Percentiles rank a stretch among this genome's conserved stretches.
Conservation (phyloP, 2,888 invertebrate species). For the Tenthredo livida region DNA sequence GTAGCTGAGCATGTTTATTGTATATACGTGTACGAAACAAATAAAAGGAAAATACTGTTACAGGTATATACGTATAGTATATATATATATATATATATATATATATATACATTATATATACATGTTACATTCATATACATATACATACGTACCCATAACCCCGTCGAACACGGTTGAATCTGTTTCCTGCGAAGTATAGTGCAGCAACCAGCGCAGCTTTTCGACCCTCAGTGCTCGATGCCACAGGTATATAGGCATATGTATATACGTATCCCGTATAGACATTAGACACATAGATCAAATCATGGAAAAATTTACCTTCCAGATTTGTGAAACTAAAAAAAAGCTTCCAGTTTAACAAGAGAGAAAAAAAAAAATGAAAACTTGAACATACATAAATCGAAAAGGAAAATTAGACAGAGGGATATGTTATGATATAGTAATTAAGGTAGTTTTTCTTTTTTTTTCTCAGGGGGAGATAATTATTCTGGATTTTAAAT, state of each 20-base stretch:
- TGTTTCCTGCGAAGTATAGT: slow-evolving; percentile 11
- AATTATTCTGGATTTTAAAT: background rate
- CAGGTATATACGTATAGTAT: background rate
- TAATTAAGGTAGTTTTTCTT: background rate
- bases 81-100: background rate
- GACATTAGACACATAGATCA: background rate
- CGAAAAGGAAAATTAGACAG: background rate
- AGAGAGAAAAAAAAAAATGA: background rate
- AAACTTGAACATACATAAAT: background rate
- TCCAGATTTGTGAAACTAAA: background rate
- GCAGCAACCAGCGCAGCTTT: too few relatives aligned
- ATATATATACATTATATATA: too few relatives aligned
- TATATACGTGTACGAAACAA: slow-evolving; percentile 35
- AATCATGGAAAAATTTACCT: background rate
- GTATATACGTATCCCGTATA: background rate
- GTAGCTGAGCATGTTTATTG: slow-evolving; percentile 45
- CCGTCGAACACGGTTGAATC: slow-evolving; percentile 15
- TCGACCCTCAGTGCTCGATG: background rate
- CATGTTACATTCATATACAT: background rate
- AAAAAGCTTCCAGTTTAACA: background rate
- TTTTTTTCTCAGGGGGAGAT: background rate
- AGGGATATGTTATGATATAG: background rate
- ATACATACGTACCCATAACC: background rate
- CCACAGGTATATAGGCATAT: background rate
- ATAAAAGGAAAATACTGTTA: slow-evolving; percentile 35